phyloP scores from a whole-genome alignment of 2,113 vertebrate genomes.

The Eretmochelys imbricata region DNA sequence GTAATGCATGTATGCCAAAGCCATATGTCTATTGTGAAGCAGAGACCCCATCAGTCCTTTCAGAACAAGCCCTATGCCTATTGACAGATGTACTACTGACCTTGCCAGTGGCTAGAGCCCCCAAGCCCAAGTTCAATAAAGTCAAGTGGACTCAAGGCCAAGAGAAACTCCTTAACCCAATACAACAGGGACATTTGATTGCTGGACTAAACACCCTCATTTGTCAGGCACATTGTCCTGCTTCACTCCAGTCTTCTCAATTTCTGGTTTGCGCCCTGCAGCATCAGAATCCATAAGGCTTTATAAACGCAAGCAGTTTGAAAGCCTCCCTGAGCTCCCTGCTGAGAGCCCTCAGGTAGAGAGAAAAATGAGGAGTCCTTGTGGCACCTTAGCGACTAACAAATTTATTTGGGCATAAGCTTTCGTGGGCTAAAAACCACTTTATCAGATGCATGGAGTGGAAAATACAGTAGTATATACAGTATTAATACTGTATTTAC shows the following conservation, averaged over 20 bases:
- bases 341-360: not conserved
- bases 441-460: too few relatives aligned
- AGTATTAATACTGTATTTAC: too few relatives aligned
- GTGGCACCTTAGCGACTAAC: too few relatives aligned
- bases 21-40: not conserved
- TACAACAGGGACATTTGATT: not conserved
- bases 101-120: not conserved
- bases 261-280: not conserved
- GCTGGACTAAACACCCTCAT: rapidly evolving
- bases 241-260: rapidly evolving
- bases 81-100: not conserved
- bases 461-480: too few relatives aligned
- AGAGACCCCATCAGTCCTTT: not conserved
- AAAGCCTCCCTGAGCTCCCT: not conserved
- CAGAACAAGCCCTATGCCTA: not conserved
- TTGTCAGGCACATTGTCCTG: not conserved
- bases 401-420: too few relatives aligned
- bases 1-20: rapidly evolving
- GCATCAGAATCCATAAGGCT: not conserved
- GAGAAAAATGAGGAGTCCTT: too few relatives aligned
- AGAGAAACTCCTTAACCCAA: not conserved
- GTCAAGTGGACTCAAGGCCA: not conserved
- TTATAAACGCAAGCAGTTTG: not conserved
- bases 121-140: not conserved
- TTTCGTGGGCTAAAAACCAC: too few relatives aligned